Conservation (phyloP, 2,888 invertebrate species). For the Caenorhabditis sp. region DNA sequence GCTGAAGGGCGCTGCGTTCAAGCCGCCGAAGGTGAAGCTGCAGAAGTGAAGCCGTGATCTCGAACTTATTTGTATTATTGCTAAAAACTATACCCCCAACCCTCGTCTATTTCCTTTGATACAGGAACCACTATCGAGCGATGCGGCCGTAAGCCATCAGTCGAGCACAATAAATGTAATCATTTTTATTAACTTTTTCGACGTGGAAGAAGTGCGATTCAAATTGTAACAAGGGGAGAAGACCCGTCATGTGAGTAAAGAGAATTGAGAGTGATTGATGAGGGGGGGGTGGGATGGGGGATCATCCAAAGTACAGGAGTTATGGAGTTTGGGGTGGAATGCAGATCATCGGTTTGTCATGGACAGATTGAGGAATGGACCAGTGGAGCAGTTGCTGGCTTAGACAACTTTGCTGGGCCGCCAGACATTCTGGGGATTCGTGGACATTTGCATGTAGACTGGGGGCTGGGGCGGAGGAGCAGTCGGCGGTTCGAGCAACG, state of each 20-base stretch:
- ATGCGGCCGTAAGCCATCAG: too few species aligned
- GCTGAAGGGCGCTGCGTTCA: conserved; percentile 79
- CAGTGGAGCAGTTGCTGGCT: too few species aligned
- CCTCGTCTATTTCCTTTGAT: not conserved
- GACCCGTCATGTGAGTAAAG: conserved; percentile 19
- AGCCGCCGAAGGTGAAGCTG: conserved; percentile 78
- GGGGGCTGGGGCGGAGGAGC: conserved; percentile 73
- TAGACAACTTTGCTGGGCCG: conserved; percentile 68
- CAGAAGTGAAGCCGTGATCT: conserved; percentile 40
- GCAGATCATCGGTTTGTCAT: conserved; percentile 60
- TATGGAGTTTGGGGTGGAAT: conserved; percentile 27
- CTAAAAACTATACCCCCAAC: too few species aligned
- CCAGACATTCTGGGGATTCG: conserved; percentile 68
- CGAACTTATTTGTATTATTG: conserved; percentile 16
- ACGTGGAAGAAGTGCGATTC: not conserved
- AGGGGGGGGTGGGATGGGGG: conserved; percentile 28
- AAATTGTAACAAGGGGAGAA: not conserved
- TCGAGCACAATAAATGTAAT: too few species aligned
- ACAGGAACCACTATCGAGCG: too few species aligned
- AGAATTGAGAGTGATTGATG: conserved; percentile 21
- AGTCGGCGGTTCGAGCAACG: conserved; percentile 70
- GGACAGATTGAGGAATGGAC: conserved; percentile 15
- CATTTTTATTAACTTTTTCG: not conserved
- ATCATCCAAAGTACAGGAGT: conserved; percentile 24
- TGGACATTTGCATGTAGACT: conserved; percentile 69